Conservation (phyloP, 2,113 vertebrate genomes). For the Microcebus ravelobensis region DNA sequence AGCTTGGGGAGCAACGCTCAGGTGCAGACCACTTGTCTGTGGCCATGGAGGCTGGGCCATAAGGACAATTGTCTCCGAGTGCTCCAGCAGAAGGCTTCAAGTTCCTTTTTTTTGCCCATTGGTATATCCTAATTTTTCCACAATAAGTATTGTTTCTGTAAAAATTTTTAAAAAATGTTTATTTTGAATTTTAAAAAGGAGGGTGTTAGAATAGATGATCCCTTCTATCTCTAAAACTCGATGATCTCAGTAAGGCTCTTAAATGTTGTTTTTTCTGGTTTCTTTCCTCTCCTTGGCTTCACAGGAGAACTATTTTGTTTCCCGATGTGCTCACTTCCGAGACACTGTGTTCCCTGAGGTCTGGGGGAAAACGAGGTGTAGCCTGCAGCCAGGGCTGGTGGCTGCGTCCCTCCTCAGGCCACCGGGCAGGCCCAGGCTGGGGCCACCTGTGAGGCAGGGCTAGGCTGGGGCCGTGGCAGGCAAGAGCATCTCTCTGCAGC, state of each 20-base stretch:
- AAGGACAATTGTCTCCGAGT: background rate
- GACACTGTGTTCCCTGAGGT: background rate
- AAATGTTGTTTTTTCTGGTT: background rate
- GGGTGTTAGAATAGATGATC: background rate
- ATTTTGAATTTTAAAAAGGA: background rate
- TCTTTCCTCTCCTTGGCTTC: slow-evolving; percentile 6
- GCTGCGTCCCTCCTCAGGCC: too few species aligned
- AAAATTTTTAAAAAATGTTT: background rate
- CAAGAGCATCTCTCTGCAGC: background rate
- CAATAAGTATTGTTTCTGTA: background rate
- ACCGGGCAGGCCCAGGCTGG: background rate
- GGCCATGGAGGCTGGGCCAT: background rate
- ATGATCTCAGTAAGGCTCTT: background rate
- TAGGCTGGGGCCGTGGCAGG: too few species aligned
- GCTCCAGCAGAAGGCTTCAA: background rate
- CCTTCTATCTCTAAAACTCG: background rate
- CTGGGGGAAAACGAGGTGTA: background rate
- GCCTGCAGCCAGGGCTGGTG: background rate
- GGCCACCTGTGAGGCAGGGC: background rate
- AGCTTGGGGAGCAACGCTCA: background rate
- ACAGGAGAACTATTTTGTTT: background rate
- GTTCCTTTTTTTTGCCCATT: background rate
- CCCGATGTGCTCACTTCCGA: background rate
- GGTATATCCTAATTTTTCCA: background rate
- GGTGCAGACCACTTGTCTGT: background rate